phyloP scores from a whole-genome alignment of 64 coral and sea anemone genomes.

The Porites australiensis region DNA sequence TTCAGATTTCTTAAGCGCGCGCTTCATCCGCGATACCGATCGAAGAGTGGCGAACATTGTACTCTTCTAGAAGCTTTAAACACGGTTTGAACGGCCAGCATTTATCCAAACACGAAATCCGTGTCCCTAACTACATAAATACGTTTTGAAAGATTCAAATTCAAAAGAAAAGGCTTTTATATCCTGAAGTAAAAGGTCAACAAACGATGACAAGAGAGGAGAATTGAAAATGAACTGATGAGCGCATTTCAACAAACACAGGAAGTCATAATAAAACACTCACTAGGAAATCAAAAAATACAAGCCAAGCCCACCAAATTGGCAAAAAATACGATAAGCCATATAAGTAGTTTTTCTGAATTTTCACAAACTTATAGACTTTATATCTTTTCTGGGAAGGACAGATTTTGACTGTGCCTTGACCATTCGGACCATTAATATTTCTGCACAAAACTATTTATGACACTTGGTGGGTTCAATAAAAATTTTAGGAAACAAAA shows the following conservation, averaged over 20 bases:
- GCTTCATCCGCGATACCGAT: slow-evolving; percentile 94
- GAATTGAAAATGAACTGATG: slow-evolving; percentile 20
- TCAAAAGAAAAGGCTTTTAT: slow-evolving; percentile 11
- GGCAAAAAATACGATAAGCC: not conserved
- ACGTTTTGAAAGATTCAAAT: slow-evolving; percentile 10
- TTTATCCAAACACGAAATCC: not conserved
- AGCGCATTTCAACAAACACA: not conserved
- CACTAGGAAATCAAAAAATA: not conserved
- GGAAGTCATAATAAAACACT: slow-evolving; percentile 15
- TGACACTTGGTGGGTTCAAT: too few relatives aligned
- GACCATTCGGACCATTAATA: too few relatives aligned
- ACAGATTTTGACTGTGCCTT: too few relatives aligned
- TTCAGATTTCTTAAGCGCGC: slow-evolving; percentile 68
- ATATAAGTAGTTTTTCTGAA: not conserved
- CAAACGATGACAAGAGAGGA: slow-evolving; percentile 28
- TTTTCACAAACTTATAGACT: too few relatives aligned
- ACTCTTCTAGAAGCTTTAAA: not conserved
- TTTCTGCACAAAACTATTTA: too few relatives aligned
- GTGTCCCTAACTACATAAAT: slow-evolving; percentile 33
- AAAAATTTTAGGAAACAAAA: too few relatives aligned
- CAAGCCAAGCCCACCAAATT: not conserved
- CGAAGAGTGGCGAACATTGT: slow-evolving; percentile 92
- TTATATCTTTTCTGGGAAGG: too few relatives aligned
- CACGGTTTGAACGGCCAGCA: not conserved
- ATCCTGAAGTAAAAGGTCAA: slow-evolving; percentile 13